Percentiles rank a stretch among this genome's conserved stretches.
phyloP scores from a whole-genome alignment of 2,797 vertebrate species.

The Hephaestus fuliginosus region DNA sequence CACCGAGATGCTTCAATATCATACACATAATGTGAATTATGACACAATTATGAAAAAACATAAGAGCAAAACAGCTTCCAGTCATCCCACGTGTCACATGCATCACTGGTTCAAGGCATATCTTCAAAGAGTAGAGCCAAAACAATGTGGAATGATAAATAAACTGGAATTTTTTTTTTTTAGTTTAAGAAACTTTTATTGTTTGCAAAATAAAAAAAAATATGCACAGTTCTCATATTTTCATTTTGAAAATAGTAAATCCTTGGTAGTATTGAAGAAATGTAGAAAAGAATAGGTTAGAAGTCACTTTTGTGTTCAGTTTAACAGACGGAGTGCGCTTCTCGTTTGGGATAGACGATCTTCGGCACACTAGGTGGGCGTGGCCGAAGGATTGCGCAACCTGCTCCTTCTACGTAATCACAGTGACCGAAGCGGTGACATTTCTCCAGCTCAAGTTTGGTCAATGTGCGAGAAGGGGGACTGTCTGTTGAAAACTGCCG shows the following conservation, averaged over 20 bases:
- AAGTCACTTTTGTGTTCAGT: background rate
- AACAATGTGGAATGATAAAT: background rate
- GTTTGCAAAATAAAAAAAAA: too few relatives aligned
- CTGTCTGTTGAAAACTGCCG: background rate
- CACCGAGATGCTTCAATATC: background rate
- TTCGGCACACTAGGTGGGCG: conserved; percentile 26
- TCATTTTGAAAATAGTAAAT: background rate
- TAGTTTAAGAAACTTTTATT: too few relatives aligned
- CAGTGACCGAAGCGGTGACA: background rate
- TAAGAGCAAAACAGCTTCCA: background rate
- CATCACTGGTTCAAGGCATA: too few relatives aligned
- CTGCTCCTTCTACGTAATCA: conserved; percentile 29
- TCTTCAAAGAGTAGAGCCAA: background rate
- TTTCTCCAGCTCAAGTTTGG: conserved; percentile 5
- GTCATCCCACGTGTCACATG: too few relatives aligned
- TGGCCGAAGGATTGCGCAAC: conserved; percentile 40
- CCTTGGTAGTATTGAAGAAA: background rate
- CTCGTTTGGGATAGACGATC: conserved; percentile 31
- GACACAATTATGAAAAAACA: background rate
- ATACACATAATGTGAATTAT: background rate
- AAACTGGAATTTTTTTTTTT: background rate
- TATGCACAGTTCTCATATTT: background rate
- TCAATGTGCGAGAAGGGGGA: background rate
- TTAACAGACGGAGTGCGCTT: background rate
- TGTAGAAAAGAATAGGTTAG: background rate